Percentiles rank a stretch among this genome's conserved stretches.
phyloP scores from a whole-genome alignment of 1,140 invertebrate species.

The Caenorhabditis tropicalis region DNA sequence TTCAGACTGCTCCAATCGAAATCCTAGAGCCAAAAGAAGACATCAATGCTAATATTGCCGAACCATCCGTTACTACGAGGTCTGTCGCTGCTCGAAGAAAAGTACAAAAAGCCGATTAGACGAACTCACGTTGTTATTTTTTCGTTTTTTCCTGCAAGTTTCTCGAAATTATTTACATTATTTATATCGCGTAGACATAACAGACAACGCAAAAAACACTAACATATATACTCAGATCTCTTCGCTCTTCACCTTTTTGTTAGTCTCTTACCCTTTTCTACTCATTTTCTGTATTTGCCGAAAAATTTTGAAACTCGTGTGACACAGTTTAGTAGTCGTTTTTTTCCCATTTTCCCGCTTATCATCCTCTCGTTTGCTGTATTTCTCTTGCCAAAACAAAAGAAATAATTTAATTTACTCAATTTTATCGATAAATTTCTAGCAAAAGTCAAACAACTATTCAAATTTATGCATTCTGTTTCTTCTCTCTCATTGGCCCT shows the following conservation, averaged over 20 bases:
- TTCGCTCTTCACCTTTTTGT: not conserved
- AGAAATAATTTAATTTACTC: not conserved
- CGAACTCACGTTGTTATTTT: not conserved
- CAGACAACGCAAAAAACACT: constrained; percentile 4
- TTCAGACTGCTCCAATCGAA: constrained; percentile 2
- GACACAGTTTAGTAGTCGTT: constrained; percentile 25
- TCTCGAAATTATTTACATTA: not conserved
- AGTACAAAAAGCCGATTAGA: constrained; percentile 48
- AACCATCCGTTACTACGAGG: not conserved
- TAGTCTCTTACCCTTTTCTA: not conserved
- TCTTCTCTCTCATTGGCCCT: constrained; percentile 35
- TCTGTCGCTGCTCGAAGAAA: constrained; percentile 5
- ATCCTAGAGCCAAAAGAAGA: constrained; percentile 32
- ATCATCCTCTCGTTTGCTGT: not conserved
- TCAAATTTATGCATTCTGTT: not conserved
- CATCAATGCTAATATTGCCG: constrained; percentile 42
- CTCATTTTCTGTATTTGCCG: constrained; percentile 19
- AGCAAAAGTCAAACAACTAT: not conserved
- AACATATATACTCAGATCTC: constrained; percentile 39
- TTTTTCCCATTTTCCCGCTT: not conserved
- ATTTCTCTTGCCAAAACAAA: constrained; percentile 38
- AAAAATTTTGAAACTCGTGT: constrained; percentile 23
- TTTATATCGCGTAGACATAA: constrained; percentile 16
- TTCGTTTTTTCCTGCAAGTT: not conserved
- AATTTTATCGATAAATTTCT: not conserved